Conservation (phyloP, 2,797 vertebrate genomes). For the Diplodus sargus region DNA sequence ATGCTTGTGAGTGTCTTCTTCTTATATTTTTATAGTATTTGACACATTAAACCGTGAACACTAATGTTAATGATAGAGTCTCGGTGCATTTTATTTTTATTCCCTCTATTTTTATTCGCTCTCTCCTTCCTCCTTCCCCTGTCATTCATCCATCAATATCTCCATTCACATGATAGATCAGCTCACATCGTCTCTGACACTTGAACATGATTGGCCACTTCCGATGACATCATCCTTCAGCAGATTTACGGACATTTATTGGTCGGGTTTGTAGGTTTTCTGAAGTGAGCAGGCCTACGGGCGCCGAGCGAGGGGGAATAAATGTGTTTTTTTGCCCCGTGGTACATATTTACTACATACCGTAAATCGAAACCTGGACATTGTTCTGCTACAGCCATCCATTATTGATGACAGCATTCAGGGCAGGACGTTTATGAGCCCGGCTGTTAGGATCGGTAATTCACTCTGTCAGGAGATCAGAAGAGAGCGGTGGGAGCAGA, state of each 20-base stretch:
- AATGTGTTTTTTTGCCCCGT: slow-evolving; percentile 41
- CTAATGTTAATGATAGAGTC: neutral
- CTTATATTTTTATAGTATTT: neutral
- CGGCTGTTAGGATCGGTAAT: slow-evolving; percentile 74
- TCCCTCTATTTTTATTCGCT: neutral
- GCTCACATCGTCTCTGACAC: slow-evolving; percentile 23
- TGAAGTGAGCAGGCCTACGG: slow-evolving; percentile 25
- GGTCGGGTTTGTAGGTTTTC: slow-evolving; percentile 41
- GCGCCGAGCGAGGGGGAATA: slow-evolving; percentile 27
- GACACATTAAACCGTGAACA: neutral
- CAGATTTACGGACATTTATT: slow-evolving; percentile 57
- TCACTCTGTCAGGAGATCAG: slow-evolving; percentile 71
- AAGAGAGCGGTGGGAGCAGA: slow-evolving; percentile 31
- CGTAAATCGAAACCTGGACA: slow-evolving; percentile 70
- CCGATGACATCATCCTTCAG: slow-evolving; percentile 48
- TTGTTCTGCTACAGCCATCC: slow-evolving; percentile 71
- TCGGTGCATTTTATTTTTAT: slow-evolving; percentile 6
- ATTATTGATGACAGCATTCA: slow-evolving; percentile 78
- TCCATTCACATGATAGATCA: slow-evolving; percentile 19
- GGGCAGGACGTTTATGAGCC: slow-evolving; percentile 72
- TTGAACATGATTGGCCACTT: slow-evolving; percentile 29
- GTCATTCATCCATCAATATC: slow-evolving; percentile 21
- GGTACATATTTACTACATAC: slow-evolving; percentile 68
- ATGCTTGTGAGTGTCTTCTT: neutral
- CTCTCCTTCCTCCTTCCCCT: neutral